A percentile compares a stretch with the other conserved stretches of the same genome.
Evolutionary conservation across 2,113 vertebrate species (phyloP).

Genomic region (Zeus faber): DNA sequence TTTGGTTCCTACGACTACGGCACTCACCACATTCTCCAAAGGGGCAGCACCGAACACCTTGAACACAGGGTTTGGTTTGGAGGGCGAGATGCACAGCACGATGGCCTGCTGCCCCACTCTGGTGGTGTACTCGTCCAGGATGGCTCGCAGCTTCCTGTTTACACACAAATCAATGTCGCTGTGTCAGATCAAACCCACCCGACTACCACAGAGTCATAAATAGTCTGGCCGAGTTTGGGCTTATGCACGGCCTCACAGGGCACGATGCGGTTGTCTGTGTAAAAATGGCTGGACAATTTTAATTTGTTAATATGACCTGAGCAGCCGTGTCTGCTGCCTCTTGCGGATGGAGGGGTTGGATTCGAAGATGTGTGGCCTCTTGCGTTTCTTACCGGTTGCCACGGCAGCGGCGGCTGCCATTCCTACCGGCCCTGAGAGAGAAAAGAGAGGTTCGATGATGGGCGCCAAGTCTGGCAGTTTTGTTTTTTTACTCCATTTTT

Average conservation of each 20-base stretch:
- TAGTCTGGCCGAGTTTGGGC: no score
- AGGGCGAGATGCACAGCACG: constrained; percentile 95
- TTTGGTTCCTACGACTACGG: background rate
- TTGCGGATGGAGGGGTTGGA: constrained; percentile 98
- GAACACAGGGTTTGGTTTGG: constrained; percentile 95
- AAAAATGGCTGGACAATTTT: background rate
- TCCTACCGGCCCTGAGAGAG: constrained; percentile 88
- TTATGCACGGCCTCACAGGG: background rate
- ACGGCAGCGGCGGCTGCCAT: constrained; percentile 98
- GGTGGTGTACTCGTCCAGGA: constrained; percentile 95
- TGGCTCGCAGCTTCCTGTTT: constrained; percentile 91
- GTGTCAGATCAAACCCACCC: background rate
- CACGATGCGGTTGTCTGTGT: background rate
- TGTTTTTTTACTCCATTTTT: no score
- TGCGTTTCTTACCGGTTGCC: constrained; percentile 95
- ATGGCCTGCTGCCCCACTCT: constrained; percentile 97
- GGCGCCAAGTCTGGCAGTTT: background rate
- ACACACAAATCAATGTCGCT: constrained; percentile 7
- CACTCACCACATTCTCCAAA: constrained; percentile 93
- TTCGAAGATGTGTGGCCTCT: constrained; percentile 95
- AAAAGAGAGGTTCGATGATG: constrained; percentile 2
- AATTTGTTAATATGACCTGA: constrained; percentile 78
- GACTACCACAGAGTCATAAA: background rate
- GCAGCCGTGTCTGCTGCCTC: constrained; percentile 94
- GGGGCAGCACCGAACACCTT: constrained; percentile 98